Conservation (phyloP, 2,888 invertebrate species). For the Xanthia icteritia region DNA sequence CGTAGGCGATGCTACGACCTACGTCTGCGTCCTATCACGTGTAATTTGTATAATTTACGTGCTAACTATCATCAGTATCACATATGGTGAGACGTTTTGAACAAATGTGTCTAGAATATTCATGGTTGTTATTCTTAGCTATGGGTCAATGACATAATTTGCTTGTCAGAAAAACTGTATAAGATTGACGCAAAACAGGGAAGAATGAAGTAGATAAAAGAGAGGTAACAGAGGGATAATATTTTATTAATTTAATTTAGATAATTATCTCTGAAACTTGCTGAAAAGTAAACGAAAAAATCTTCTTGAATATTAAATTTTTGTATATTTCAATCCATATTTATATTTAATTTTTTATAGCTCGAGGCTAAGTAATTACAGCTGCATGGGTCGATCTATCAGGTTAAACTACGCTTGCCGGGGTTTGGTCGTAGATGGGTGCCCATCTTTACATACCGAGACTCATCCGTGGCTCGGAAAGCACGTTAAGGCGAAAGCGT, state of each 20-base stretch:
- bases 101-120: conserved; percentile 12
- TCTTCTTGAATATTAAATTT: conserved; percentile 1
- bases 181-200: neutral
- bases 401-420: too few relatives aligned
- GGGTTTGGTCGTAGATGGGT: too few relatives aligned
- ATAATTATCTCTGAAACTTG: neutral
- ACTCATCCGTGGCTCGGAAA: too few relatives aligned
- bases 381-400: too few relatives aligned
- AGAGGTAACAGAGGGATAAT: too few relatives aligned
- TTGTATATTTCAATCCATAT: conserved; percentile 4
- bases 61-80: conserved; percentile 6
- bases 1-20: conserved; percentile 12
- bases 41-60: conserved; percentile 27
- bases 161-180: neutral
- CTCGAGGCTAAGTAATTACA: too few relatives aligned
- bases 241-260: neutral
- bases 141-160: conserved; percentile 1
- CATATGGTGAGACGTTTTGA: conserved; percentile 9
- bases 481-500: too few relatives aligned
- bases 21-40: conserved; percentile 12
- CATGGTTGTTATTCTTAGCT: neutral
- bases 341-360: conserved; percentile 9
- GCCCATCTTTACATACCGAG: too few relatives aligned
- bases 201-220: neutral
- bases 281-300: conserved; percentile 13